A percentile compares a stretch with the other conserved stretches of the same genome.
Evolutionary conservation across 2,113 vertebrate genomes (phyloP).

Genomic region (Sceloporus undulatus): DNA sequence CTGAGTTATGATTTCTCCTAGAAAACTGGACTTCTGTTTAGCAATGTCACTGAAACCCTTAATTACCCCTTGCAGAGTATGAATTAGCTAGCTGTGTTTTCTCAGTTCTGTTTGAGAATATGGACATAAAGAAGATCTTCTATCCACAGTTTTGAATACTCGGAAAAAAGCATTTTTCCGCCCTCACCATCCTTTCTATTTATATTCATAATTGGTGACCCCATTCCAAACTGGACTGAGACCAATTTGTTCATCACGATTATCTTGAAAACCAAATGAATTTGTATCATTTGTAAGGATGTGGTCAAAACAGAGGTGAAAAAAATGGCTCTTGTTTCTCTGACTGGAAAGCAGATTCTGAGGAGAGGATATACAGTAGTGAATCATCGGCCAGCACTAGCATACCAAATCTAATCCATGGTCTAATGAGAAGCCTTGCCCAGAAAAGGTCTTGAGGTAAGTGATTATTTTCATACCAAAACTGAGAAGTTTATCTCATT

Average conservation of each 20-base stretch:
- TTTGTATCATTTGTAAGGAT: background rate
- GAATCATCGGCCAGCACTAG: background rate
- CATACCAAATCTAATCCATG: background rate
- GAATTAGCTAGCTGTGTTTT: background rate
- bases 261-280: background rate
- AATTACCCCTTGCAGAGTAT: slow-evolving; percentile 1
- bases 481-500: background rate
- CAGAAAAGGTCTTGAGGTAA: background rate
- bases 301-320: background rate
- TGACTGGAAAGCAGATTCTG: background rate
- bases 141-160: too few species aligned
- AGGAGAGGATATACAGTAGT: background rate
- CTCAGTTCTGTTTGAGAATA: background rate
- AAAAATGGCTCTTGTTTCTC: background rate
- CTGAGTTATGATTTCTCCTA: background rate
- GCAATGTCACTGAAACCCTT: background rate
- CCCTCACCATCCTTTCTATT: background rate
- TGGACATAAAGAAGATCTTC: too few species aligned
- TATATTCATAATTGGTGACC: background rate
- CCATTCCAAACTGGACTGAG: background rate
- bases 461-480: background rate
- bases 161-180: background rate
- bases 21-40: background rate
- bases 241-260: background rate
- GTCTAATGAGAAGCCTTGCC: background rate